Evolutionary conservation across 37 sponge, comb jelly and placozoan species (phyloP), one percentile per base, ranked within the genome.

Genomic region (Aphrocallistes beatrix): DNA sequence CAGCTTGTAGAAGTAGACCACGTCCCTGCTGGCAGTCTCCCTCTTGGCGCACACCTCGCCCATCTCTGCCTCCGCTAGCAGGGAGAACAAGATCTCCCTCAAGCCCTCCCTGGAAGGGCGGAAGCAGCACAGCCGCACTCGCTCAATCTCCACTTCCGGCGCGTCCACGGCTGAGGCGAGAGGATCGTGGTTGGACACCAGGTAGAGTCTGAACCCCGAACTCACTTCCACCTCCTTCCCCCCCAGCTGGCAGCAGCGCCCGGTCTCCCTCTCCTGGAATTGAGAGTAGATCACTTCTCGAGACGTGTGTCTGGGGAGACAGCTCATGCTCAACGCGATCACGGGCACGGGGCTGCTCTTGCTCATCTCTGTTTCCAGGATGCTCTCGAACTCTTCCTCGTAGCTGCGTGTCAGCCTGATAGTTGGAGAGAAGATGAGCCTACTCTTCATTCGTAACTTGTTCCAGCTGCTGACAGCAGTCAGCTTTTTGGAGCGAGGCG

Each of bases 291-390:
- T 60, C 10, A 60, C 21, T 13, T 19, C n/a, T 13, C 75, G 10
- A 21, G 75, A 60, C 8, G 75, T 60, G 10, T 28, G 6, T 19
- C 1, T 19, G 3, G 8, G 75, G 34, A 60, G 75, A 13, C 75
- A 60, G 75, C 75, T 60, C 75, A 60, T 60, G 21, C 75, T 60
- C 75, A 60, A 60, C n/a, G 21, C 75, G 8, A 60, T 60, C 10
- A 60, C 75, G 6, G 75, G 75, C 8, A 60, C 75, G 10, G 75
- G 75, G 34, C 75, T 60, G 8, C 25, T 60, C 75, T 28, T 19
- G 17, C 3, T 32, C n/a, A 60, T 60, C 75, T 60, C 75, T 19
- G 25, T 6, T 60, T 60, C 75, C n/a, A 60, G 75, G 3, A 60
- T 60, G 34, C n/a, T 60, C 75, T 60, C 75, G 75, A 60, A 60